Percentiles rank a stretch among this genome's conserved stretches.
These are phyloP conservation scores for Tanytarsus gracilentus DNA, from an alignment of 2,888 invertebrate genomes.

Conservation along the genomic window DNA sequence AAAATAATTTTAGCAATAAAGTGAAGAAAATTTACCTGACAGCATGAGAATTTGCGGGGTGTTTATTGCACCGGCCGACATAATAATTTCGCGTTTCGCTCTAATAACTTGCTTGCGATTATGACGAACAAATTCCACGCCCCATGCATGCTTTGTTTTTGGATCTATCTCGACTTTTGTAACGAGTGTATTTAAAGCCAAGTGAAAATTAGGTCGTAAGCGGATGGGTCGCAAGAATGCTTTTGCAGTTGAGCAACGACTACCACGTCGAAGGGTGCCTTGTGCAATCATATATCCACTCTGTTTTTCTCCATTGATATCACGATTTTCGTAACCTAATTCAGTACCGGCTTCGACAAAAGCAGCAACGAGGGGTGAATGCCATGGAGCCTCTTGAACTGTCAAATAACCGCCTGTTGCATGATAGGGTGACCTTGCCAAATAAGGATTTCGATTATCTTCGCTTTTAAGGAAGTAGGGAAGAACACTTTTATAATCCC, in stretches of 20 bases:
- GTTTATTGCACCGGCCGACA: constrained; percentile 86
- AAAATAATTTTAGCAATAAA: too few relatives aligned
- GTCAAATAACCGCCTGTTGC: constrained; percentile 65
- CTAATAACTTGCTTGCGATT: constrained; percentile 59
- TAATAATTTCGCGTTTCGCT: constrained; percentile 73
- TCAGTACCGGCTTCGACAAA: constrained; percentile 75
- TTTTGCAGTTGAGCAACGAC: constrained; percentile 78
- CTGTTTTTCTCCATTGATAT: constrained; percentile 71
- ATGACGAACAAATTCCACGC: constrained; percentile 69
- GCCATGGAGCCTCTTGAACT: constrained; percentile 76
- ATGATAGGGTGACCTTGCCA: constrained; percentile 60
- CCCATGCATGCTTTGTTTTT: constrained; percentile 62
- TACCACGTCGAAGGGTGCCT: constrained; percentile 67
- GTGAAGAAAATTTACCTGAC: too few relatives aligned
- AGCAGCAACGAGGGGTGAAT: constrained; percentile 69
- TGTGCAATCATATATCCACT: constrained; percentile 76
- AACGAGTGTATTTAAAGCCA: constrained; percentile 70
- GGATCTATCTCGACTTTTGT: constrained; percentile 68
- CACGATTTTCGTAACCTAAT: constrained; percentile 73
- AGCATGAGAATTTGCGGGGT: constrained; percentile 86
- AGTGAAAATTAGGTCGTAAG: constrained; percentile 66
- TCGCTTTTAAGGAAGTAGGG: constrained; percentile 86
- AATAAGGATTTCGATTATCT: constrained; percentile 78
- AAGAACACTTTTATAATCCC: constrained; percentile 76
- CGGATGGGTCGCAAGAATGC: constrained; percentile 74